Percentiles rank a stretch among this genome's conserved stretches.
Conservation (phyloP, 1,140 invertebrate genomes). For the Drosophila tristis region DNA sequence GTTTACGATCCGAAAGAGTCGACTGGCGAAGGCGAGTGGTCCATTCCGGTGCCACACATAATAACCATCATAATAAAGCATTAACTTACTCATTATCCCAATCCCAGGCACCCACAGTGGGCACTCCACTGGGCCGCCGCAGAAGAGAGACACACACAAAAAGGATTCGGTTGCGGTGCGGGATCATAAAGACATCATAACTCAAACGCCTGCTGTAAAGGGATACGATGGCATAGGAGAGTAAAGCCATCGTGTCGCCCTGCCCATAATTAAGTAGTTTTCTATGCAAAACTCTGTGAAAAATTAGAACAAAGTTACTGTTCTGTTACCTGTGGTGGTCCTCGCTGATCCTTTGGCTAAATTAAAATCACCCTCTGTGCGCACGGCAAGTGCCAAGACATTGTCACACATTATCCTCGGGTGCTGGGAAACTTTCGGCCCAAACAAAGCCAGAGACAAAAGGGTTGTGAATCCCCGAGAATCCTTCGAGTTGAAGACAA, state of each 20-base stretch:
- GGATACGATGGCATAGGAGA: slow-evolving; percentile 26
- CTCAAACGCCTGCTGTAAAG: slow-evolving; percentile 69
- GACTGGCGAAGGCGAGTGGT: neutral
- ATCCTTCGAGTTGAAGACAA: slow-evolving; percentile 32
- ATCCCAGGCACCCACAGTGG: slow-evolving; percentile 8
- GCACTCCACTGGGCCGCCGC: no score
- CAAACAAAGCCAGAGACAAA: slow-evolving; percentile 51
- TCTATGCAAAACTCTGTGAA: slow-evolving; percentile 60
- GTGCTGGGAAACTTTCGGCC: slow-evolving; percentile 32
- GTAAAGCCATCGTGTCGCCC: slow-evolving; percentile 8
- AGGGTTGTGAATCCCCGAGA: slow-evolving; percentile 31
- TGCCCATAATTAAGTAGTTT: slow-evolving; percentile 72
- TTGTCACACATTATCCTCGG: slow-evolving; percentile 71
- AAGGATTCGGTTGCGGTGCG: slow-evolving; percentile 50
- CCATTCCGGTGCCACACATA: slow-evolving; percentile 51
- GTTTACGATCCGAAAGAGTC: slow-evolving; percentile 19
- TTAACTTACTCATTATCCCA: slow-evolving; percentile 73
- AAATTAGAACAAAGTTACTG: slow-evolving; percentile 59
- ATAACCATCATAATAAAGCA: slow-evolving; percentile 80
- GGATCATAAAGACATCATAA: slow-evolving; percentile 80
- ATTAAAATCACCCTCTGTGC: slow-evolving; percentile 78
- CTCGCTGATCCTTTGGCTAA: slow-evolving; percentile 42
- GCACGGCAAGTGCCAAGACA: slow-evolving; percentile 70
- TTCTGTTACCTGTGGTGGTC: neutral
- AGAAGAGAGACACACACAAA: slow-evolving; percentile 19